A percentile compares a stretch with the other conserved stretches of the same genome.
phyloP scores from a whole-genome alignment of 2,113 vertebrate species.

The Aspidoscelis tigris region DNA sequence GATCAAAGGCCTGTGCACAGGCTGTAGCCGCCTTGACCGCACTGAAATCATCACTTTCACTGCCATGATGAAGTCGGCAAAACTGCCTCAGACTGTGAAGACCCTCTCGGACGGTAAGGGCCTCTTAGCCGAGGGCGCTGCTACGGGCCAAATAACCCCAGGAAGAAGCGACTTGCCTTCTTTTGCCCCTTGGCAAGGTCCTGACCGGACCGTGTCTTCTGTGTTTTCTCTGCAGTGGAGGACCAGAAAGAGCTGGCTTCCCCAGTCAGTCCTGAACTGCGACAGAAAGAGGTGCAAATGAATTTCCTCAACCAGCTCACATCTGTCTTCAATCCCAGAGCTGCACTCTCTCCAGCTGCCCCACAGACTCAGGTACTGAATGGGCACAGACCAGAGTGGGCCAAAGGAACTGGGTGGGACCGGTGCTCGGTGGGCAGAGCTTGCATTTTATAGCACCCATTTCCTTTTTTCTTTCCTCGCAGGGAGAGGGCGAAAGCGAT shows the following conservation, averaged over 20 bases:
- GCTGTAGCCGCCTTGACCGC: slow-evolving; percentile 94
- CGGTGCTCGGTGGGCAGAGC: not conserved
- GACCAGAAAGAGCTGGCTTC: slow-evolving; percentile 95
- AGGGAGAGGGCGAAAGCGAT: slow-evolving; percentile 92
- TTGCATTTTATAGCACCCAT: accelerated
- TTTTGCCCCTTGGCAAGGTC: not conserved
- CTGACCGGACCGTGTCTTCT: not conserved
- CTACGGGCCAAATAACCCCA: not conserved
- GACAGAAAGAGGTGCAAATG: slow-evolving; percentile 98
- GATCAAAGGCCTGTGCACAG: slow-evolving; percentile 97
- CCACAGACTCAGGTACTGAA: slow-evolving; percentile 82
- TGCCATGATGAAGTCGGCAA: slow-evolving; percentile 99
- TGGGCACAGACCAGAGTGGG: not conserved
- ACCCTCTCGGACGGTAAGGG: slow-evolving; percentile 94
- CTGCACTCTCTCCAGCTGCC: slow-evolving; percentile 76
- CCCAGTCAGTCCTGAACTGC: slow-evolving; percentile 90
- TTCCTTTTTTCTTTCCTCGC: not conserved
- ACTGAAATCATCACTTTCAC: slow-evolving; percentile 99
- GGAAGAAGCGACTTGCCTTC: not conserved
- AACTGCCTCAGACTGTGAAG: slow-evolving; percentile 96
- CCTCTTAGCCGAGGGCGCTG: not conserved
- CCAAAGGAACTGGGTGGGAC: not conserved
- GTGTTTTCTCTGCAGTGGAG: slow-evolving; percentile 81
- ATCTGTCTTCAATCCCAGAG: slow-evolving; percentile 94
- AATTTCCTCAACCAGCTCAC: slow-evolving; percentile 98